phyloP scores from a whole-genome alignment of 2,797 vertebrate species.

The Gobio occitaniae region DNA sequence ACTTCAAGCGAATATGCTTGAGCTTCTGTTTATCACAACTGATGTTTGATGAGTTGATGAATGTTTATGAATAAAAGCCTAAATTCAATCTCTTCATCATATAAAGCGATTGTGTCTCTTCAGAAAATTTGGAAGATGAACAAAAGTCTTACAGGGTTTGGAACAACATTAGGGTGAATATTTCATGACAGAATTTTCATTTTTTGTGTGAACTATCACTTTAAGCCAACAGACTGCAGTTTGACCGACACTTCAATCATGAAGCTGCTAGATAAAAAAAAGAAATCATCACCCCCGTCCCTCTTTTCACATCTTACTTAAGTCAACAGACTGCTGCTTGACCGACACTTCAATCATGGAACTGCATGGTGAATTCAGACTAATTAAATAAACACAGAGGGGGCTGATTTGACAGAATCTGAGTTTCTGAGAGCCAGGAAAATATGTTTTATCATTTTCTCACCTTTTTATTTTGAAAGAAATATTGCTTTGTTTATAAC shows the following conservation, averaged over 20 bases:
- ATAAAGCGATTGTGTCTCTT: too few relatives aligned
- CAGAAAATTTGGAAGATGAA: too few relatives aligned
- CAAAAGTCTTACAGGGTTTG: too few relatives aligned
- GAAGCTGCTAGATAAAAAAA: neutral
- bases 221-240: neutral
- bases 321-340: neutral
- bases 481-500: neutral
- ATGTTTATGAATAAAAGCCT: too few relatives aligned
- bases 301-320: neutral
- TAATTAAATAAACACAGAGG: neutral
- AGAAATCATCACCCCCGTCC: neutral
- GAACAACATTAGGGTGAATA: too few relatives aligned
- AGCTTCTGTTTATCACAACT: too few relatives aligned
- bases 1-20: too few relatives aligned
- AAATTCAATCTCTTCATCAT: too few relatives aligned
- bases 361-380: neutral
- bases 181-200: too few relatives aligned
- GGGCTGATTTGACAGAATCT: neutral
- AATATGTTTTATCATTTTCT: neutral
- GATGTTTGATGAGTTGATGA: too few relatives aligned
- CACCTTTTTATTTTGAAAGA: neutral
- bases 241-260: too few relatives aligned
- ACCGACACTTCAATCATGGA: constrained; percentile 5
- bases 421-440: neutral
- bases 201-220: too few relatives aligned